Evolutionary conservation across 2,797 vertebrate genomes (phyloP).

Genomic region (Staurois parvus): DNA sequence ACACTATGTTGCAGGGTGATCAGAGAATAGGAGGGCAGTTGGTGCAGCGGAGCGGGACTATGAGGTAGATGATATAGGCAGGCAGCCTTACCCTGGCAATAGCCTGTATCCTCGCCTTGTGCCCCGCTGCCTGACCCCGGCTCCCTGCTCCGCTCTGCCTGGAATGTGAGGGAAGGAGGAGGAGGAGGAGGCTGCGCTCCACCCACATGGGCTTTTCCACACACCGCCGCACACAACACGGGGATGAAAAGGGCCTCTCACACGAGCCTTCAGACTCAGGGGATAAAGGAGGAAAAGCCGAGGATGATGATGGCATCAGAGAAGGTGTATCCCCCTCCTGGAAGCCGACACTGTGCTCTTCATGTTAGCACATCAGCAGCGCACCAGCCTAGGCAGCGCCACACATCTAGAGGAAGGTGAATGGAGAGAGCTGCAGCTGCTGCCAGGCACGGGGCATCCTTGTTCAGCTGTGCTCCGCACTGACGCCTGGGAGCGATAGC

Average conservation of each 20-base stretch:
- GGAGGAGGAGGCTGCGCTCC: conserved; percentile 37
- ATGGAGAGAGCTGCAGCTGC: conserved; percentile 31
- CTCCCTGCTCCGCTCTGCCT: conserved; percentile 41
- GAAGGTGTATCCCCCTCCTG: conserved; percentile 22
- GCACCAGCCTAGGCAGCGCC: conserved; percentile 24
- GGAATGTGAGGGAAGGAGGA: conserved; percentile 48
- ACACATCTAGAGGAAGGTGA: conserved; percentile 11
- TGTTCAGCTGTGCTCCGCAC: not conserved
- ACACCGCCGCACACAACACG: conserved; percentile 30
- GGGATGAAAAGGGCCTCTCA: conserved; percentile 48
- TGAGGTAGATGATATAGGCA: conserved; percentile 22
- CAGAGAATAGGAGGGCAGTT: not conserved
- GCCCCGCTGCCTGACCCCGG: conserved; percentile 46
- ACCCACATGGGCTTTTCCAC: conserved; percentile 52
- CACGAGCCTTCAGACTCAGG: conserved; percentile 9
- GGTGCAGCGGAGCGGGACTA: too few relatives aligned
- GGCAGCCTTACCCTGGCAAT: conserved; percentile 1
- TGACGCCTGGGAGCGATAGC: not conserved
- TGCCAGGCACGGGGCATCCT: not conserved
- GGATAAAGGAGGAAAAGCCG: conserved; percentile 11
- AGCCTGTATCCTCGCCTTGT: conserved; percentile 20
- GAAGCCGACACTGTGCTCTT: not conserved
- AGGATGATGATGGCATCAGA: conserved; percentile 27
- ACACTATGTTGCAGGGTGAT: too few relatives aligned
- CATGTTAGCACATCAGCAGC: conserved; percentile 14